A percentile compares a stretch with the other conserved stretches of the same genome.
Evolutionary conservation across 2,888 invertebrate genomes (phyloP).

Genomic region (Sarcophaga variegata): DNA sequence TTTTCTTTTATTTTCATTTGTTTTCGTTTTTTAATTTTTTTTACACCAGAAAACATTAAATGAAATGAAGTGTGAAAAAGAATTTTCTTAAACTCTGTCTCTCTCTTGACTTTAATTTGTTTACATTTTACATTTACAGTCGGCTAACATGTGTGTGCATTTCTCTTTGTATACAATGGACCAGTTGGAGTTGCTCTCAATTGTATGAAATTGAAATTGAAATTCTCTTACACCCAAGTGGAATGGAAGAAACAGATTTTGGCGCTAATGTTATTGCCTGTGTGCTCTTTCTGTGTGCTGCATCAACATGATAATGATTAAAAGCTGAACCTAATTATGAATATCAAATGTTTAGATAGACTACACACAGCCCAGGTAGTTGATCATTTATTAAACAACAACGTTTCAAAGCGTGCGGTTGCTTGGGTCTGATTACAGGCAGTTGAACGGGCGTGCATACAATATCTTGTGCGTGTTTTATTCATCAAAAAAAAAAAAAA

Average conservation of each 20-base stretch:
- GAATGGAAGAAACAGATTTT: not conserved
- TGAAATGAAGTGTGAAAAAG: too few species aligned
- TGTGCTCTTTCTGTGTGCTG: conserved; percentile 18
- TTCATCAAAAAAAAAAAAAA: not conserved
- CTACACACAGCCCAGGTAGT: conserved; percentile 66
- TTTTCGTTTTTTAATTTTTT: too few species aligned
- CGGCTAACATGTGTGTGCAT: too few species aligned
- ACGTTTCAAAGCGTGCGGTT: conserved; percentile 66
- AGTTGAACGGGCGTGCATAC: not conserved
- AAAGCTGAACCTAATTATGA: conserved; percentile 22
- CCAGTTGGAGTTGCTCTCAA: too few species aligned
- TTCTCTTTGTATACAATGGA: too few species aligned
- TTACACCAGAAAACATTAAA: too few species aligned
- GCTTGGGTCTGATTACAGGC: conserved; percentile 38
- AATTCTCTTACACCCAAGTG: too few species aligned
- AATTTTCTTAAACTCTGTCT: too few species aligned
- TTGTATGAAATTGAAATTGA: too few species aligned
- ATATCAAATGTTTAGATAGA: conserved; percentile 58
- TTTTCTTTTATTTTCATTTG: too few species aligned
- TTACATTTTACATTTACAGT: too few species aligned
- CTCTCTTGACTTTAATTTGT: too few species aligned
- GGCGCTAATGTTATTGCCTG: not conserved
- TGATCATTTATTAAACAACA: conserved; percentile 69
- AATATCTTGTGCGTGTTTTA: not conserved
- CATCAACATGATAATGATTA: conserved; percentile 57